These are phyloP conservation scores for Arizona elegans DNA, from an alignment of 2,113 vertebrate species.

Conservation along the genomic window DNA sequence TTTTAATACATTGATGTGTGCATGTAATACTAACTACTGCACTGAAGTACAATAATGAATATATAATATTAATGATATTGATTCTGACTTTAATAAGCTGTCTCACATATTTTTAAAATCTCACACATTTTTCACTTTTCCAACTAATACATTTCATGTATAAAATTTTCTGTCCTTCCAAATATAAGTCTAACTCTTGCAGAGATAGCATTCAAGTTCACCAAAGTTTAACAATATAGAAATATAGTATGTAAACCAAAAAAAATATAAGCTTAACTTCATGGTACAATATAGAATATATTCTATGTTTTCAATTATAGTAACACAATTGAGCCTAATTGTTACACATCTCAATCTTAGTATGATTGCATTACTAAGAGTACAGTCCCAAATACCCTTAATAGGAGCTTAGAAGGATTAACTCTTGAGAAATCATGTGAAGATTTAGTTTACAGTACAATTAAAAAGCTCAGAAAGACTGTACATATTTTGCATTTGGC, in stretches of 20 bases:
- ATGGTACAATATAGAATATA: not conserved
- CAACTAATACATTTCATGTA: not conserved
- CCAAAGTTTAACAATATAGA: not conserved
- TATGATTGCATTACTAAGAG: not conserved
- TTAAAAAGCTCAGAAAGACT: conserved; percentile 8
- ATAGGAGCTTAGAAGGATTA: not conserved
- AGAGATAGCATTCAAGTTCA: not conserved
- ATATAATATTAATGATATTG: not conserved
- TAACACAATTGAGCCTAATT: not conserved
- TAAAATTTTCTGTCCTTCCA: not conserved
- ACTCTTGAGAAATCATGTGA: not conserved
- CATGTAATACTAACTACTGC: not conserved
- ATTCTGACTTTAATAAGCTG: not conserved
- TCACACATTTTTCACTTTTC: too few species aligned
- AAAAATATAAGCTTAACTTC: not conserved
- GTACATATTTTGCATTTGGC: conserved; percentile 7
- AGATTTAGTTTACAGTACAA: not conserved
- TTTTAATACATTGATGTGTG: not conserved
- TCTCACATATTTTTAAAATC: not conserved
- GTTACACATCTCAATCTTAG: not conserved
- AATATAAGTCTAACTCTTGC: not conserved
- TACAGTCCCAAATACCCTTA: not conserved
- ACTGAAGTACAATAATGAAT: not conserved
- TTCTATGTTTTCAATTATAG: not conserved
- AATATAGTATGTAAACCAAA: not conserved